These are phyloP conservation scores for Rutilus rutilus DNA, from an alignment of 2,113 vertebrate genomes.

Conservation along the genomic window DNA sequence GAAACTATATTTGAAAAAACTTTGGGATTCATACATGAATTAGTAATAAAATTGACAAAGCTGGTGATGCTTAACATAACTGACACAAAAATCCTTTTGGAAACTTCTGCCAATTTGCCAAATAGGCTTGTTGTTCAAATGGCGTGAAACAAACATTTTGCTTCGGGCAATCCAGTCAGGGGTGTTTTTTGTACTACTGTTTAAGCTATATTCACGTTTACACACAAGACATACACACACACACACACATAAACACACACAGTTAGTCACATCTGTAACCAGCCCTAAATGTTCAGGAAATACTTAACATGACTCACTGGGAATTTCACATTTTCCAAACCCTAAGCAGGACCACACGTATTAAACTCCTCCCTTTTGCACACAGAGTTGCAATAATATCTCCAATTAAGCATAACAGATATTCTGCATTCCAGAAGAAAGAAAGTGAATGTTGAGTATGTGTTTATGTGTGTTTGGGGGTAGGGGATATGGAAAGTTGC, in stretches of 20 bases:
- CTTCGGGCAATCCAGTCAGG: neutral
- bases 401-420: slow-evolving; percentile 40
- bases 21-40: neutral
- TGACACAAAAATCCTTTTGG: neutral
- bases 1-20: neutral
- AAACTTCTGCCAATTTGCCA: neutral
- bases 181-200: neutral
- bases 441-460: neutral
- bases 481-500: neutral
- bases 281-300: slow-evolving; percentile 43
- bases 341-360: slow-evolving; percentile 14
- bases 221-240: neutral
- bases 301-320: slow-evolving; percentile 41
- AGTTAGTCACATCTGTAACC: slow-evolving; percentile 19
- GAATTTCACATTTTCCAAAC: slow-evolving; percentile 55
- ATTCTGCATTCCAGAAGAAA: slow-evolving; percentile 31
- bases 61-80: neutral
- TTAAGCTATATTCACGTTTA: neutral
- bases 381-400: slow-evolving; percentile 33
- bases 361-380: slow-evolving; percentile 37
- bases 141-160: neutral
- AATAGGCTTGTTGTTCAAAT: neutral
- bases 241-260: slow-evolving; percentile 3
- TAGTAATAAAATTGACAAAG: neutral
- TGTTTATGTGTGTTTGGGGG: neutral